Base-by-base conservation (phyloP, 2,888 invertebrate genomes). In the Bellardia pandia region DNA sequence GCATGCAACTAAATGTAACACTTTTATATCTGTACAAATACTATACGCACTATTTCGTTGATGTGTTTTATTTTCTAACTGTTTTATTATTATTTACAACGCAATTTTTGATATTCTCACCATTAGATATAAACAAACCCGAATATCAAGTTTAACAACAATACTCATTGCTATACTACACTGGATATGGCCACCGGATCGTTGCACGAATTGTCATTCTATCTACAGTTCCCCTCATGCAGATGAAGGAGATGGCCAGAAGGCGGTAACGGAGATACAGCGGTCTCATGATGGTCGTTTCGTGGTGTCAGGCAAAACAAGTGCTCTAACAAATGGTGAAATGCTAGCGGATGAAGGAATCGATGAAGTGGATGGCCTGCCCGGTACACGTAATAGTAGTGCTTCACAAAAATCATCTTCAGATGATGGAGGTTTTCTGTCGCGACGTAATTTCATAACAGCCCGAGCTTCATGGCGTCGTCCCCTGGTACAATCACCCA, bases 121-220 rank as follows among this genome's bases (percentile, higher is more conserved):
- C 5, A 66, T 42, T 9, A 97, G 97, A 97, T 96, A 96, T 97
- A 96, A 97, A 96, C 96, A 97, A 96, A 96, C 97, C 97, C 95
- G 97, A 97, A 96, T 97, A 97, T 97, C 97, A 97, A 96, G 97
- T 97, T 94, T 97, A 96, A 93, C 93, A 90, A 96, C 95, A 94
- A 95, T 96, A 91, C 94, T 96, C 90, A 94, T 95, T 89, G 95
- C 96, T 93, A 94, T 96, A 91, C 93, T 95, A 90, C 96, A 96
- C 94, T 96, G 96, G 96, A 95, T 96, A 92, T 96, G 96, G 96
- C 96, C 96, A 92, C 95, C 95, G 92, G 96, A 96, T 93, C 96
- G 96, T 86, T 96, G 96, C 91, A 94, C 94, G 89, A 94, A 94
- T 89, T 94, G 94, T 88, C 94, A 93, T 79, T 94, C 94, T 88